Evolutionary conservation across 2,888 invertebrate species (phyloP), one percentile per base, ranked within the genome.

Genomic region (Rhorus exstirpatorius): DNA sequence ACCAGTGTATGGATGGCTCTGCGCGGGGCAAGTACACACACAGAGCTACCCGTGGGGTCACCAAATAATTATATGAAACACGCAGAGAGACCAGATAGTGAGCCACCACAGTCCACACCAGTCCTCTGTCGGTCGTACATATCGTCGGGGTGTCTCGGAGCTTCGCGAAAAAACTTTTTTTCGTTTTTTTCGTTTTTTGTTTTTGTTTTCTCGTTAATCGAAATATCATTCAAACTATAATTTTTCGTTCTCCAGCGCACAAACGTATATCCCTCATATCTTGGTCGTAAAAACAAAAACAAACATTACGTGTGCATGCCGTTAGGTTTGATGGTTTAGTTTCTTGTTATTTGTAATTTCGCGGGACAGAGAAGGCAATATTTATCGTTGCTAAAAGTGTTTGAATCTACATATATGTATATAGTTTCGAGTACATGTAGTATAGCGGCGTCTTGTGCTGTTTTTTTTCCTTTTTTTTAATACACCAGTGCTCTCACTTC

Each of bases 61-160:
- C 82, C 77, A 84, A 86, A 83, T 84, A 86, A 86, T 85, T 84
- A 86, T 80, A 84, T 76, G 70, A 83, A 82, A 79, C 78, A 75
- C 70, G 65, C 80, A 67, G 58, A 67, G 72, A 70, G 21, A 53
- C 68, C 21, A 38, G 60, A 60, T 26, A 38, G 31, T 14, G 74
- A 63, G 55, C 17, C 31, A 7, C 26, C 17, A 38, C 31, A 58
- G 58, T 31, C n/a, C 17, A n/a, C 55, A 41, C 35, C 81, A 84
- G 85, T 84, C 81, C 61, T 80, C 84, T 72, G 77, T 65, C 79
- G 55, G 79, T 71, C 83, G 78, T 74, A 63, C 72, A 53, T 53
- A 65, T 51, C 60, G 77, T 51, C 46, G 10, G 53, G 68, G 67
- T 61, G 77, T 68, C 72, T 77, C 72, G 3, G 72, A 41, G 49